A percentile compares a stretch with the other conserved stretches of the same genome.
Evolutionary conservation across 2,113 vertebrate species (phyloP).

Genomic region (Pionites leucogaster): DNA sequence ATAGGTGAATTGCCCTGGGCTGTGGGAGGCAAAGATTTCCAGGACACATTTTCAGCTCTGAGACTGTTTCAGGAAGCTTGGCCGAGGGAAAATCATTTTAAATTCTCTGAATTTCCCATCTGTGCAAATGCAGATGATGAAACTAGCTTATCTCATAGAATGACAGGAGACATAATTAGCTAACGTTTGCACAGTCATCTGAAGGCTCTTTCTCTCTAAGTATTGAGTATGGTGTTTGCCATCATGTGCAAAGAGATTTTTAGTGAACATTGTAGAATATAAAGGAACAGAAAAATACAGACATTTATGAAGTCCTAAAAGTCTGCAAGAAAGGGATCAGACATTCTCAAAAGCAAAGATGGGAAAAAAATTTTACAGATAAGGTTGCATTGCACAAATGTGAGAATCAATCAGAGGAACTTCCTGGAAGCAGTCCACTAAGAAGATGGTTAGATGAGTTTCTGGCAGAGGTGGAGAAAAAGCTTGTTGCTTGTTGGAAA

Average conservation of each 20-base stretch:
- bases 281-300: not conserved
- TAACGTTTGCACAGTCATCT: conserved; percentile 14
- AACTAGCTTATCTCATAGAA: not conserved
- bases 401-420: not conserved
- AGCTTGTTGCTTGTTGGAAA: conserved; percentile 25
- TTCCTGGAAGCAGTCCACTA: not conserved
- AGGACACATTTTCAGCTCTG: not conserved
- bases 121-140: conserved; percentile 24
- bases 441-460: not conserved
- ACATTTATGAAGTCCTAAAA: not conserved
- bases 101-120: conserved; percentile 17
- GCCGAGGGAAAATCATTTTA: not conserved
- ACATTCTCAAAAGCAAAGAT: not conserved
- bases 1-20: not conserved
- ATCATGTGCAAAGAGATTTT: not conserved
- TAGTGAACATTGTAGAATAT: not conserved
- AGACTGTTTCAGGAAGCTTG: not conserved
- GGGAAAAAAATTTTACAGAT: not conserved
- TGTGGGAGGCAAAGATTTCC: not conserved
- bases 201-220: not conserved
- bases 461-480: not conserved
- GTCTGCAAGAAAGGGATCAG: not conserved
- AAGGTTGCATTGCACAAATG: not conserved
- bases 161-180: conserved; percentile 5
- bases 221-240: not conserved